phyloP scores from a whole-genome alignment of 2,113 vertebrate genomes.

The Archocentrus centrarchus region DNA sequence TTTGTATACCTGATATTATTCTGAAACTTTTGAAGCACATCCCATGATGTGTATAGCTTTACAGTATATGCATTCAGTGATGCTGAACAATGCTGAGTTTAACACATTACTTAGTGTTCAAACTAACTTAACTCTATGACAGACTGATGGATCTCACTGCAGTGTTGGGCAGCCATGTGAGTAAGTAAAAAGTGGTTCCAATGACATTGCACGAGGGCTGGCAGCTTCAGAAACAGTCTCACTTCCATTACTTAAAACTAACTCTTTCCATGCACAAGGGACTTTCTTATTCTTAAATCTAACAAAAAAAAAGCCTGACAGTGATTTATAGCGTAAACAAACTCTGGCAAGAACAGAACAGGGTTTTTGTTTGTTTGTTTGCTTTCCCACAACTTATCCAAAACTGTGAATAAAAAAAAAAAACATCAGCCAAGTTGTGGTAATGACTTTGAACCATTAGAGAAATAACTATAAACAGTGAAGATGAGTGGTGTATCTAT shows the following conservation, averaged over 20 bases:
- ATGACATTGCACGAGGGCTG: neutral
- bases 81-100: neutral
- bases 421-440: neutral
- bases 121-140: constrained; percentile 20
- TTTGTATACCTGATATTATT: neutral
- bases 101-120: neutral
- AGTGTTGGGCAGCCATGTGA: neutral
- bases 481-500: neutral
- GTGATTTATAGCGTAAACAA: constrained; percentile 4
- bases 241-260: neutral
- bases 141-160: constrained; percentile 48
- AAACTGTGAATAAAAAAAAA: neutral
- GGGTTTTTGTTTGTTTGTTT: neutral
- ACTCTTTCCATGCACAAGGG: constrained; percentile 27
- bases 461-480: neutral
- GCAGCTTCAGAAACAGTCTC: constrained; percentile 6
- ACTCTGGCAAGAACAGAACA: neutral
- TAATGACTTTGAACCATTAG: neutral
- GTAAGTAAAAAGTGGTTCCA: constrained; percentile 1
- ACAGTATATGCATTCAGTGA: neutral
- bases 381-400: neutral
- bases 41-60: neutral
- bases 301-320: constrained; percentile 3
- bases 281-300: constrained; percentile 32
- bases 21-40: neutral